Evolutionary conservation across 37 sponge, comb jelly and placozoan genomes (phyloP), one percentile per base, ranked within the genome.

Genomic region (Eunapius fragilis): DNA sequence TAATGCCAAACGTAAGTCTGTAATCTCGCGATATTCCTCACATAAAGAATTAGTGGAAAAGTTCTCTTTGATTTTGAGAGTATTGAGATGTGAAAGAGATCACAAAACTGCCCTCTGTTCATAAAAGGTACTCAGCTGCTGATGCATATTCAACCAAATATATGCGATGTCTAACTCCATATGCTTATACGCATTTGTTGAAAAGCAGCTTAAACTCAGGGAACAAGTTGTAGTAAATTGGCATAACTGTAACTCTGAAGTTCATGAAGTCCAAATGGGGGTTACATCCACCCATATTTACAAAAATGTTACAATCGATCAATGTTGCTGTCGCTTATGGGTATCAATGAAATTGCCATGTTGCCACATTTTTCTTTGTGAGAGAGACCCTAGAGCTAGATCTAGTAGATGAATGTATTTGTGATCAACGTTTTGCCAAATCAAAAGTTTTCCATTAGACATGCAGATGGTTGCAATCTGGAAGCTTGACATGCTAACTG

Each of bases 281-380:
- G 48, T 89, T 23, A 22, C 23, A 13, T 25, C 74, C 9, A 72
- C 48, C 79, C 74, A 89, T 36, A 85, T 80, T 25, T 6, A 3
- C 0, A 50, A 34, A 24, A 12, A 1, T 35, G 80, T 89, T 17
- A 84, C 81, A 28, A 23, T 48, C 0, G 2, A 41, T 26, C 2
- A 36, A 0, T 89, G 90, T 34, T 22, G 72, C 4, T 89, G 90
- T 58, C 25, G 25, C 12, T 82, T 32, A 11, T 71, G 75, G 68
- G 26, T 67, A 36, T 85, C 81, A 25, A 89, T 89, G 90, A 35
- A n/a, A 31, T 58, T 88, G 12, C 89, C 89, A 7, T 88, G 89
- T 27, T 50, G 83, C 11, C 89, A 88, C 31, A 77, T 88, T 3
- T 58, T 88, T 83, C 83, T 41, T 41, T 34, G 79, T 83, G 28